These are phyloP conservation scores for Myotis planiceps DNA, from an alignment of 2,797 vertebrate genomes.

Conservation along the genomic window DNA sequence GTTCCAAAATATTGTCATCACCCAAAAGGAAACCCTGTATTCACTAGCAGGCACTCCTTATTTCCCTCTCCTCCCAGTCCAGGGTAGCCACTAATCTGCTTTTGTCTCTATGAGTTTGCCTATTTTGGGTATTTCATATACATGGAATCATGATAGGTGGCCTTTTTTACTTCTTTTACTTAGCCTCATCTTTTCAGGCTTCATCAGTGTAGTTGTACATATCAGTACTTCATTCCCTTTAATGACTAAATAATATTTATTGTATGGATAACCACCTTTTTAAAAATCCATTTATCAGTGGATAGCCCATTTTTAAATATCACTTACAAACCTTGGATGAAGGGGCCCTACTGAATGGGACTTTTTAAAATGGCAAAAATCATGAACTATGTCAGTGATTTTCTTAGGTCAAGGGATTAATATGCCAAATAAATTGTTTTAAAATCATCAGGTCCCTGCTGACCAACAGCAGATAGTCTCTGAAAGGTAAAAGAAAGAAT, in stretches of 20 bases:
- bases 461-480: slow-evolving; percentile 60
- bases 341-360: neutral
- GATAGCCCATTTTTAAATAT: neutral
- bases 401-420: slow-evolving; percentile 40
- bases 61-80: neutral
- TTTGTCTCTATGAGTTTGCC: neutral
- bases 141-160: neutral
- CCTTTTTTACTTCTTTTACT: neutral
- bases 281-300: neutral
- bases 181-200: neutral
- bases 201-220: neutral
- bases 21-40: neutral
- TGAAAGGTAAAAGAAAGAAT: slow-evolving; percentile 20
- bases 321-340: neutral
- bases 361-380: neutral
- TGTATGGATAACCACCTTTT: neutral
- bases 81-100: neutral
- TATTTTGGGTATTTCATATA: neutral
- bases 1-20: neutral
- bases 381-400: neutral
- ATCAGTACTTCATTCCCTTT: neutral
- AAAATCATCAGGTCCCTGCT: neutral
- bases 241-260: neutral
- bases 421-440: slow-evolving; percentile 30
- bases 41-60: no score